These are phyloP conservation scores for Drosophila anceps DNA, from an alignment of 2,888 invertebrate genomes.

Conservation along the genomic window DNA sequence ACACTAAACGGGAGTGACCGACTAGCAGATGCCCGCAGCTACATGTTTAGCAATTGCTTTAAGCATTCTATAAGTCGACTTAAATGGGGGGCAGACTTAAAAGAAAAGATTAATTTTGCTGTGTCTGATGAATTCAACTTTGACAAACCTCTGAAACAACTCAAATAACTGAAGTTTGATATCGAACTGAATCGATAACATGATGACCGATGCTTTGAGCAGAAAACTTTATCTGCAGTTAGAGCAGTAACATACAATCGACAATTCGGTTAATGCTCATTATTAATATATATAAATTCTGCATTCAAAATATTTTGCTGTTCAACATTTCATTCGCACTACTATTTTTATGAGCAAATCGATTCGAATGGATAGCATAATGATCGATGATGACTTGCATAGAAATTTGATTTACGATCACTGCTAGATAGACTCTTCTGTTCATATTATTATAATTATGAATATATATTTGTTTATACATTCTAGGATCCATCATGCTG, in stretches of 20 bases:
- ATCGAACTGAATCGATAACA: not conserved
- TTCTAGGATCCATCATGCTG: not conserved
- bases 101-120: too few species aligned
- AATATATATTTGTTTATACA: not conserved
- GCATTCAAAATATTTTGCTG: too few species aligned
- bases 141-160: not conserved
- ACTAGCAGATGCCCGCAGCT: not conserved
- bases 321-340: too few species aligned
- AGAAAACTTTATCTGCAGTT: not conserved
- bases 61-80: not conserved
- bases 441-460: not conserved
- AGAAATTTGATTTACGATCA: not conserved
- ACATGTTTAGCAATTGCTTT: not conserved
- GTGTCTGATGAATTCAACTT: not conserved
- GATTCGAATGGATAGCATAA: not conserved
- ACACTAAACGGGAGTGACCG: not conserved
- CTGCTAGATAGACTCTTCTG: accelerated
- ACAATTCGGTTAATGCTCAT: too few species aligned
- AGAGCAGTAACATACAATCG: too few species aligned
- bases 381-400: not conserved
- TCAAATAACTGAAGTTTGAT: not conserved
- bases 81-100: not conserved
- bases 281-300: too few species aligned
- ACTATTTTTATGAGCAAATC: not conserved
- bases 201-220: not conserved